Base-by-base conservation (phyloP, 2,888 invertebrate genomes). In the Thecophora atra region DNA sequence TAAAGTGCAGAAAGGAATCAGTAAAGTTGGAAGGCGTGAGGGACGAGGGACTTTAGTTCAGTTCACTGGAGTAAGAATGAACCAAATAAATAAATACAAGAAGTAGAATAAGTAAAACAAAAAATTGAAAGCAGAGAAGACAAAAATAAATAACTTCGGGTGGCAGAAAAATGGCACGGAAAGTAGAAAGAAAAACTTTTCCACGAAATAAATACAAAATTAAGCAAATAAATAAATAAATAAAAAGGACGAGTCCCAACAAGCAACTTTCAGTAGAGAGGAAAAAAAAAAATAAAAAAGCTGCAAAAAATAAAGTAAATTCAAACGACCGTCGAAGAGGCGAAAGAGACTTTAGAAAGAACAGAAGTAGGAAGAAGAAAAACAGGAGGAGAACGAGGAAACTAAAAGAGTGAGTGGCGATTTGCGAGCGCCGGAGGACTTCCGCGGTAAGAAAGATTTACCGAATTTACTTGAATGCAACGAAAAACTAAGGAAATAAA, bases 391-490 rank as follows among this genome's bases (percentile, higher is more conserved):
- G 26, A 62, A 11, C 11, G 37, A 65, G 26, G 28, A 28, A 54
- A 54, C 19, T 13, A 54, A 19, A 30, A 37, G 54, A 67, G 37
- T 30, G 30, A 37, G 17, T n/a, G 13, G 30, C 19, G 37, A 19
- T 52, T 54, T 11, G 19, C 28, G 67, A 26, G 60, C 60, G 47
- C 28, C 21, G 21, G 37, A 37, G 37, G 37, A 69, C 47, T 62
- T 60, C 26, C 62, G 47, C 30, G 60, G 60, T 47, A 47, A 21
- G 69, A 60, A 69, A 69, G 60, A 28, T 44, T 69, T 69, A 58
- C 44, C 68, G 60, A 69, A 69, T 58, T 44, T 60, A n/a, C 24
- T 28, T 19, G n/a, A 65, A 60, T 28, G 15, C 60, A 30, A 30
- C 37, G 37, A 37, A 37, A 37, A 37, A 11, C 7, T 37, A 37